A percentile compares a stretch with the other conserved stretches of the same genome.
Evolutionary conservation across 2,797 vertebrate genomes (phyloP).

Genomic region (Pseudopleuronectes americanus): DNA sequence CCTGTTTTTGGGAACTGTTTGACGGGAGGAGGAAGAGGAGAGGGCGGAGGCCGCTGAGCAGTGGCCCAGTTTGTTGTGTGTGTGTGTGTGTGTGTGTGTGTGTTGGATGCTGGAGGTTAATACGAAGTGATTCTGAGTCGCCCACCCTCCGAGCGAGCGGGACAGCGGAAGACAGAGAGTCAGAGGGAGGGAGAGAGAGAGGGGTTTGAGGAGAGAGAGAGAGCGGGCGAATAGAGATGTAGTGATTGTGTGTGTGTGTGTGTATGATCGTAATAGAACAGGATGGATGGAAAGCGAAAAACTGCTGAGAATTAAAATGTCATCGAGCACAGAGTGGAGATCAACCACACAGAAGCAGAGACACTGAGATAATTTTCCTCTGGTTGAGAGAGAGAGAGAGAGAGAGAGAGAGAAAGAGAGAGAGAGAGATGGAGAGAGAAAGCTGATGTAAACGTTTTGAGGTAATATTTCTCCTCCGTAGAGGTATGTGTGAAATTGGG

Average conservation of each 20-base stretch:
- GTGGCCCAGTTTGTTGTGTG: conserved; percentile 60
- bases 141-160: conserved; percentile 49
- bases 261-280: conserved; percentile 64
- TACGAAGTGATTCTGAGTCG: conserved; percentile 61
- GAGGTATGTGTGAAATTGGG: background rate
- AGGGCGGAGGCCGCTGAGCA: conserved; percentile 41
- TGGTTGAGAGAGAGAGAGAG: too few species aligned
- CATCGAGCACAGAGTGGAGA: conserved; percentile 70
- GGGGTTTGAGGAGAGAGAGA: conserved; percentile 1
- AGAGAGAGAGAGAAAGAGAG: too few species aligned
- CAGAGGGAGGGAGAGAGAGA: conserved; percentile 9
- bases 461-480: background rate
- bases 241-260: background rate
- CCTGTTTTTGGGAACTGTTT: conserved; percentile 25
- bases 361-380: conserved; percentile 61
- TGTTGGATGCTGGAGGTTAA: conserved; percentile 68
- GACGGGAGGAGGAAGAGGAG: conserved; percentile 8
- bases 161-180: conserved; percentile 43
- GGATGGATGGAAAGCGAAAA: conserved; percentile 73
- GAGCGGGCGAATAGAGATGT: background rate
- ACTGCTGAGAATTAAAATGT: conserved; percentile 81
- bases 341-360: conserved; percentile 66
- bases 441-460: too few species aligned
- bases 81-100: conserved; percentile 43
- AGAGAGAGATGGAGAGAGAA: too few species aligned